Conservation (phyloP, 2,797 vertebrate genomes). For the Xyrichtys novacula region DNA sequence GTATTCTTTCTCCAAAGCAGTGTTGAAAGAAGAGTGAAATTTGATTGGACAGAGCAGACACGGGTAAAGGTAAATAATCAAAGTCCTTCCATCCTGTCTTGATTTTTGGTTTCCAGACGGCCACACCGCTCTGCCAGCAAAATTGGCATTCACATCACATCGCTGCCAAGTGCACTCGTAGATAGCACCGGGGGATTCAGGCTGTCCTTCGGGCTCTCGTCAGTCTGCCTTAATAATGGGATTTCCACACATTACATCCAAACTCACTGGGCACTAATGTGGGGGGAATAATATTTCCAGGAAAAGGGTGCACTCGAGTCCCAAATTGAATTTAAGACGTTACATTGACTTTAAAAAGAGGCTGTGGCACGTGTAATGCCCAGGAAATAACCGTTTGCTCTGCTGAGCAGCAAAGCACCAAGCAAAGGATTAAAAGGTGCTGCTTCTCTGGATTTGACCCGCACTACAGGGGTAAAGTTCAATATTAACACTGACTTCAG, state of each 20-base stretch:
- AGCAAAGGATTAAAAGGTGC: constrained; percentile 52
- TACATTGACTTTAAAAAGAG: constrained; percentile 63
- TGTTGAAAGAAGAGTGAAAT: not conserved
- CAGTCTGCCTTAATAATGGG: constrained; percentile 68
- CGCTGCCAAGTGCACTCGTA: constrained; percentile 41
- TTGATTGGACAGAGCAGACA: constrained; percentile 1
- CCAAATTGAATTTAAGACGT: constrained; percentile 75
- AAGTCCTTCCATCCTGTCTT: constrained; percentile 18
- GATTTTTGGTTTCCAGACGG: constrained; percentile 35
- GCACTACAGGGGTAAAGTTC: constrained; percentile 23
- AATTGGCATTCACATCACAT: constrained; percentile 71
- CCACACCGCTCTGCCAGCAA: constrained; percentile 9
- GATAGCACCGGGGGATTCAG: constrained; percentile 50
- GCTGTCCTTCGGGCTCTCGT: constrained; percentile 63
- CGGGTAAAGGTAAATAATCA: constrained; percentile 14
- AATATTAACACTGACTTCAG: constrained; percentile 36
- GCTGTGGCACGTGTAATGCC: constrained; percentile 53
- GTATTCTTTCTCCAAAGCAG: not conserved
- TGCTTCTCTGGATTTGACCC: constrained; percentile 19
- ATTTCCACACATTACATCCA: constrained; percentile 69
- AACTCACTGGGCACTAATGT: constrained; percentile 59
- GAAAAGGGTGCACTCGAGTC: constrained; percentile 50
- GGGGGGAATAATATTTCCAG: constrained; percentile 65
- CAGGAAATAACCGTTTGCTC: constrained; percentile 62
- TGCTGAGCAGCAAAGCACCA: constrained; percentile 50